Evolutionary conservation across 1,140 invertebrate genomes (phyloP).

Genomic region (Mya arenaria): DNA sequence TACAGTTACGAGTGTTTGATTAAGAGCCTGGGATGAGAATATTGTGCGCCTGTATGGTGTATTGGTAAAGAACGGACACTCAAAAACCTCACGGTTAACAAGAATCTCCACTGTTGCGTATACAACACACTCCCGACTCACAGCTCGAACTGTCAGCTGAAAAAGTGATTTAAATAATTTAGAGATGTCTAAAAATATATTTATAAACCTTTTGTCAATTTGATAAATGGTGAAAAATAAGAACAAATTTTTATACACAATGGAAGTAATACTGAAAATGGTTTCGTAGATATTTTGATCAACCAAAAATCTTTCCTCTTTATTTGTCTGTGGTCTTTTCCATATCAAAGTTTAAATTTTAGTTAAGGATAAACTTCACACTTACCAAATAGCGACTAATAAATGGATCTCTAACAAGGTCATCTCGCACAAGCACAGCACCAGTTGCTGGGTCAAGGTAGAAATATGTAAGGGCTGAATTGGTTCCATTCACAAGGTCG

Average conservation of each 20-base stretch:
- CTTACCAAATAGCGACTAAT: slow-evolving; percentile 30
- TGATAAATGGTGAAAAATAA: no score
- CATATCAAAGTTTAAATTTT: no score
- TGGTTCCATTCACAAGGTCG: slow-evolving; percentile 57
- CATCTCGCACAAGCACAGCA: slow-evolving; percentile 18
- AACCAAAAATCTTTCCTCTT: no score
- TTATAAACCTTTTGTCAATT: no score
- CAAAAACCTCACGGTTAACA: slow-evolving; percentile 50
- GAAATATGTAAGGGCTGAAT: slow-evolving; percentile 48
- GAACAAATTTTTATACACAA: no score
- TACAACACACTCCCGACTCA: slow-evolving; percentile 48
- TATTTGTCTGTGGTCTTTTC: no score
- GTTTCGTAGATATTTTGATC: no score
- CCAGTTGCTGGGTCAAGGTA: slow-evolving; percentile 38
- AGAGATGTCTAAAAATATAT: not conserved
- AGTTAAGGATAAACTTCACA: no score
- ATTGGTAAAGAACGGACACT: slow-evolving; percentile 62
- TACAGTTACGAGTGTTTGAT: slow-evolving; percentile 58
- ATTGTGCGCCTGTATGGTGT: slow-evolving; percentile 64
- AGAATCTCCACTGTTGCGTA: slow-evolving; percentile 56
- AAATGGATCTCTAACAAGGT: slow-evolving; percentile 27
- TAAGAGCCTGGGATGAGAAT: slow-evolving; percentile 48
- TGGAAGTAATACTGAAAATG: no score
- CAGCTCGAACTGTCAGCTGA: slow-evolving; percentile 58
- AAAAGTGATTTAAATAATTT: not conserved